phyloP scores from a whole-genome alignment of 1,140 invertebrate genomes.

The Drosophila santomea region DNA sequence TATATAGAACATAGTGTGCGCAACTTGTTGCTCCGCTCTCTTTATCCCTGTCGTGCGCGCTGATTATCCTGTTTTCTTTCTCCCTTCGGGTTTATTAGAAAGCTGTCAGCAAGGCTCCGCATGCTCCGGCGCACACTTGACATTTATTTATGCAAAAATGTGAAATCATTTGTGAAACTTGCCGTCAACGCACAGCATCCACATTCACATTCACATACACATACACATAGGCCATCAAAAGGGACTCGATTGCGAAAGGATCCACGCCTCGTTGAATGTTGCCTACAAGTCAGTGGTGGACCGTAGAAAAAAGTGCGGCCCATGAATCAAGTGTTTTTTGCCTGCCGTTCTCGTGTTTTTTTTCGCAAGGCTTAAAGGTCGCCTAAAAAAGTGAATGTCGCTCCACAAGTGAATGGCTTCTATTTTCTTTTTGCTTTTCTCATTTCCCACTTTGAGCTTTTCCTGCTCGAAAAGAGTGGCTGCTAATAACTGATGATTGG shows the following conservation, averaged over 20 bases:
- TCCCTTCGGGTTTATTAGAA: constrained; percentile 77
- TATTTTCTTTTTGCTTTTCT: constrained; percentile 9
- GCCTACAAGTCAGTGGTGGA: constrained; percentile 33
- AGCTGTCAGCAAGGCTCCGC: constrained; percentile 78
- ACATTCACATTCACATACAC: background rate
- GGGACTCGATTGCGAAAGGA: constrained; percentile 35
- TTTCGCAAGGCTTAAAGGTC: constrained; percentile 5
- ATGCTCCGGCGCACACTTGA: constrained; percentile 74
- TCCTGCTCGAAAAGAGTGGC: constrained; percentile 16
- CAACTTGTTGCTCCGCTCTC: constrained; percentile 65
- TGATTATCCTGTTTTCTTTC: constrained; percentile 73
- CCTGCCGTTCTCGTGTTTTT: background rate
- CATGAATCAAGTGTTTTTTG: constrained; percentile 71
- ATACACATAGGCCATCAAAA: constrained; percentile 22
- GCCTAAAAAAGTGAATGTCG: constrained; percentile 4
- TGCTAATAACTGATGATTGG: constrained; percentile 72
- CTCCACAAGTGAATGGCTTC: constrained; percentile 32
- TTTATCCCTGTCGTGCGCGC: constrained; percentile 50
- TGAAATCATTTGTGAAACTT: constrained; percentile 83
- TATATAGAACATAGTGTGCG: constrained; percentile 1
- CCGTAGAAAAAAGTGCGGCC: constrained; percentile 55
- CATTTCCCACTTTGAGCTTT: constrained; percentile 9
- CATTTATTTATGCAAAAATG: constrained; percentile 84
- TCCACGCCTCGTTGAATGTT: constrained; percentile 55
- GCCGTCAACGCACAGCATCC: constrained; percentile 52